phyloP scores from a whole-genome alignment of 35 echinoderm and acorn worm species.

The Ophiothrix spiculata region DNA sequence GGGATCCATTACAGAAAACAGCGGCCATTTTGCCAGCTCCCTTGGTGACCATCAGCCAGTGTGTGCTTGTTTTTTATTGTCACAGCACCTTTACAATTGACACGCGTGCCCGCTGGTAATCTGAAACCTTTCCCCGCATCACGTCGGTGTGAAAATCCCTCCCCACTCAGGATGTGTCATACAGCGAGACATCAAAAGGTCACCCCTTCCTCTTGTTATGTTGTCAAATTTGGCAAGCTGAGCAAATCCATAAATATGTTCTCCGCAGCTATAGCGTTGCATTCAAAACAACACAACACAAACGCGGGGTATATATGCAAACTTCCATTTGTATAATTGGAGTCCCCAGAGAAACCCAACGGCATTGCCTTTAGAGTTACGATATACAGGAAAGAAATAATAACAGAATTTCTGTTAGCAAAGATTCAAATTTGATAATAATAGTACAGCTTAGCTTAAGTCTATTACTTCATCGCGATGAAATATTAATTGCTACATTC shows the following conservation, averaged over 20 bases:
- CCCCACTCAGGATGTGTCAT: not conserved
- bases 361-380: no score
- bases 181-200: not conserved
- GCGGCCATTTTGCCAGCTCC: not conserved
- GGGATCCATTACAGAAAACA: not conserved
- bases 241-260: conserved; percentile 1
- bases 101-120: not conserved
- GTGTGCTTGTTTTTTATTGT: not conserved
- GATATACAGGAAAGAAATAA: no score
- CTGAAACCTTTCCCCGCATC: not conserved
- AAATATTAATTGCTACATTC: no score
- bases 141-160: not conserved
- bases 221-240: not conserved
- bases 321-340: no score
- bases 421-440: no score
- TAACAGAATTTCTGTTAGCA: no score
- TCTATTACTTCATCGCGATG: no score
- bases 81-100: not conserved
- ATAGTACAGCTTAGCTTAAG: no score
- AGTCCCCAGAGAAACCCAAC: no score
- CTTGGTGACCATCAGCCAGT: not conserved
- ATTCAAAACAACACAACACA: not conserved
- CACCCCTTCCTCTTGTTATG: not conserved
- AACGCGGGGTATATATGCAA: no score
- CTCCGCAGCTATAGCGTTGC: not conserved